phyloP scores from a whole-genome alignment of 2,113 vertebrate species.

The Oryzias melastigma region DNA sequence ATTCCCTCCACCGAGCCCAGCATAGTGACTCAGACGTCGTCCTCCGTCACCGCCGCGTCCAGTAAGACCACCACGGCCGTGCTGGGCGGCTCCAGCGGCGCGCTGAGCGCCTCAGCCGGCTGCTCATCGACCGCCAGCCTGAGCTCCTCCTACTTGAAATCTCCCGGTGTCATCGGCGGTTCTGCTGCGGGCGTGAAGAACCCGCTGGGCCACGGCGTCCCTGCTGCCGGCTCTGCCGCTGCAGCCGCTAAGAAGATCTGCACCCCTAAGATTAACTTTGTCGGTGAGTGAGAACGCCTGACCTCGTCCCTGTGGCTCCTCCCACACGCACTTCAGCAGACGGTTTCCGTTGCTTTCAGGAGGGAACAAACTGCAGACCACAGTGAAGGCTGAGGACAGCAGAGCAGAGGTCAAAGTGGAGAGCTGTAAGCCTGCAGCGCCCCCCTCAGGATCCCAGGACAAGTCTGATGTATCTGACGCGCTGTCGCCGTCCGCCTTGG shows the following conservation, averaged over 20 bases:
- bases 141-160: constrained; percentile 71
- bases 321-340: neutral
- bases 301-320: too few species aligned
- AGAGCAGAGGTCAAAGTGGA: constrained; percentile 87
- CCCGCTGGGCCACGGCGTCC: constrained; percentile 26
- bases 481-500: constrained; percentile 85
- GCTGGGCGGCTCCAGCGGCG: constrained; percentile 80
- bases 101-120: constrained; percentile 47
- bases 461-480: constrained; percentile 84
- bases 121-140: constrained; percentile 62
- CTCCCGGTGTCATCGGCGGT: constrained; percentile 78
- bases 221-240: constrained; percentile 67
- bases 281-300: constrained; percentile 81
- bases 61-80: constrained; percentile 81
- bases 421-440: constrained; percentile 73
- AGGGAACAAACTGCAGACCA: constrained; percentile 92
- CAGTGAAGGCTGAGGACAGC: constrained; percentile 86
- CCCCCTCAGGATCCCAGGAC: constrained; percentile 76
- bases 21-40: constrained; percentile 85
- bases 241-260: constrained; percentile 87
- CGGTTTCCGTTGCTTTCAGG: constrained; percentile 66
- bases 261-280: constrained; percentile 97
- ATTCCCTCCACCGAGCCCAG: constrained; percentile 98
- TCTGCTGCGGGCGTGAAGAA: constrained; percentile 67
- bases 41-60: constrained; percentile 83